Conservation (phyloP, 2,888 invertebrate species). For the Lymantria monacha region DNA sequence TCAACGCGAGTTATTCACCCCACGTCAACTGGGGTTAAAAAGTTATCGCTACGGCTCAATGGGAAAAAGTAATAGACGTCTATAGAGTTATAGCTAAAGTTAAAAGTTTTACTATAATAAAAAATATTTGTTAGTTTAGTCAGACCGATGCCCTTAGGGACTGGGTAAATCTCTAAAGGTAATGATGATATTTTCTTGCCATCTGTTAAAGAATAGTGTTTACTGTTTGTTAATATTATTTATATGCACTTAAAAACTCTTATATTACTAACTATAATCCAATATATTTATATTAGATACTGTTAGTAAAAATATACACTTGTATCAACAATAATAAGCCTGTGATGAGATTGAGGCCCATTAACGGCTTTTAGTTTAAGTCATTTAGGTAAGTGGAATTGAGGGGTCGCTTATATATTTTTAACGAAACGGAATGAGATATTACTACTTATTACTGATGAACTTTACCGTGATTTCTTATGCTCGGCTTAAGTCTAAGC, state of each 20-base stretch:
- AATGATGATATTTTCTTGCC: constrained; percentile 20
- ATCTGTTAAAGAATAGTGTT: constrained; percentile 17
- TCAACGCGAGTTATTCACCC: constrained; percentile 73
- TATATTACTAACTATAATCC: neutral
- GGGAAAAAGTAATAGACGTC: constrained; percentile 65
- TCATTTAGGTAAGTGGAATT: neutral
- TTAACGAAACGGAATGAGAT: neutral
- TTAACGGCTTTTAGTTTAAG: neutral
- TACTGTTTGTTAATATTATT: neutral
- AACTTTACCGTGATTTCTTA: neutral
- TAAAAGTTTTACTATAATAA: constrained; percentile 39
- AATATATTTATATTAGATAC: neutral
- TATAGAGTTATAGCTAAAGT: constrained; percentile 45
- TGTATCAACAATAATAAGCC: neutral
- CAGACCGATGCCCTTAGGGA: constrained; percentile 20
- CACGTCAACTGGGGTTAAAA: constrained; percentile 70
- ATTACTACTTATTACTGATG: neutral
- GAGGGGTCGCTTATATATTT: neutral
- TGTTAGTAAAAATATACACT: neutral
- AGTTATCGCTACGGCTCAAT: constrained; percentile 63
- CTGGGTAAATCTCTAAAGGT: constrained; percentile 27
- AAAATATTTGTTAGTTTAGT: constrained; percentile 39
- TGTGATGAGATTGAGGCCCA: neutral
- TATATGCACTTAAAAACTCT: no score
- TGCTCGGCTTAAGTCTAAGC: neutral